Conservation (phyloP, 1,140 invertebrate genomes). For the Pygmarrhopalites habei region DNA sequence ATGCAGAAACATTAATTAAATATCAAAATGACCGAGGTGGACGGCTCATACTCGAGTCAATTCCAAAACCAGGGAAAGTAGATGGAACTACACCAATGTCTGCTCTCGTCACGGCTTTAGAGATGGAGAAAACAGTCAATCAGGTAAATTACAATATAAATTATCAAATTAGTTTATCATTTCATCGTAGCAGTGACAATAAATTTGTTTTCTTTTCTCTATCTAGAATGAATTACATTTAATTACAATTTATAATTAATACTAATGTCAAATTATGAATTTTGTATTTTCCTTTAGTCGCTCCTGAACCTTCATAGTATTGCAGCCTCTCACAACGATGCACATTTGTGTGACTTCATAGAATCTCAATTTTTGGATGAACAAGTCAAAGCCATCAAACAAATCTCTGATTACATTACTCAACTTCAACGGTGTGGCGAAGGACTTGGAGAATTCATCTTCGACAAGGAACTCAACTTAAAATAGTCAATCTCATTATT, state of each 20-base stretch:
- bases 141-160: neutral
- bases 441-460: constrained; percentile 57
- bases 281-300: constrained; percentile 39
- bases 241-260: too few relatives aligned
- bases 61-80: constrained; percentile 54
- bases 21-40: constrained; percentile 79
- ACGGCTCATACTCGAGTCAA: constrained; percentile 49
- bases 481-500: too few relatives aligned
- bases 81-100: constrained; percentile 59
- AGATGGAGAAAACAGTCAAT: constrained; percentile 73
- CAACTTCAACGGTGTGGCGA: constrained; percentile 53
- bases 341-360: constrained; percentile 52
- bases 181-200: neutral
- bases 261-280: too few relatives aligned
- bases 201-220: neutral
- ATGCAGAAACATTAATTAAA: constrained; percentile 65
- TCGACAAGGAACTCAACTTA: constrained; percentile 50
- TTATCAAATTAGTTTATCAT: neutral
- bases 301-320: constrained; percentile 49
- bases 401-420: constrained; percentile 52
- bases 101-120: constrained; percentile 62
- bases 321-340: constrained; percentile 40
- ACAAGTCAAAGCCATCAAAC: constrained; percentile 56
- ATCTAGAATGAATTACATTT: too few relatives aligned
- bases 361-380: constrained; percentile 53